These are phyloP conservation scores for Myrmophylax atrothorax DNA, from an alignment of 2,113 vertebrate species.

Conservation along the genomic window DNA sequence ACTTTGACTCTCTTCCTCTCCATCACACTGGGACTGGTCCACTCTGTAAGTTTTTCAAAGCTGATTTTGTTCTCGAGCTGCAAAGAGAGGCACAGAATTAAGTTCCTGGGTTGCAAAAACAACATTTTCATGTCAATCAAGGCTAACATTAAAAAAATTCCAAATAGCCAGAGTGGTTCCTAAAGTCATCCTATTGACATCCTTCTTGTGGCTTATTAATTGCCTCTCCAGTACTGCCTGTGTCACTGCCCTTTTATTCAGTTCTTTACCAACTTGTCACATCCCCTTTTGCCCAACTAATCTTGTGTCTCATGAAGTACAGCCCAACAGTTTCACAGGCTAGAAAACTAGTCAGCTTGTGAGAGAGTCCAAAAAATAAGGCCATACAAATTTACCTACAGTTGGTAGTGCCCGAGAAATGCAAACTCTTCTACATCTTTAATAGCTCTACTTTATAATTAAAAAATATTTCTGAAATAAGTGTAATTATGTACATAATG, in stretches of 20 bases:
- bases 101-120: not conserved
- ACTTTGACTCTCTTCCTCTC: constrained; percentile 53
- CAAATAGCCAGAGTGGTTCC: not conserved
- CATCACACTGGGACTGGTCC: constrained; percentile 62
- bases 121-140: not conserved
- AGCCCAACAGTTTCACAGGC: not conserved
- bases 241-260: not conserved
- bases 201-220: not conserved
- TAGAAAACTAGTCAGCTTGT: not conserved
- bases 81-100: not conserved
- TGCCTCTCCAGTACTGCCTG: not conserved
- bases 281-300: not conserved
- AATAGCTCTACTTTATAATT: not conserved
- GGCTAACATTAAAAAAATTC: not conserved
- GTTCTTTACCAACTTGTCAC: not conserved
- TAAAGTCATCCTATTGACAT: not conserved
- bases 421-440: not conserved
- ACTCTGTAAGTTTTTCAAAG: constrained; percentile 52
- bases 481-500: not conserved
- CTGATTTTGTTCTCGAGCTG: constrained; percentile 70
- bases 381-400: not conserved
- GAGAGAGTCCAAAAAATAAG: not conserved
- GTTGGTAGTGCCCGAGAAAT: not conserved
- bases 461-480: not conserved
- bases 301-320: not conserved